Base-by-base conservation (phyloP, 2,113 vertebrate species). In the Actenoides hombroni region DNA sequence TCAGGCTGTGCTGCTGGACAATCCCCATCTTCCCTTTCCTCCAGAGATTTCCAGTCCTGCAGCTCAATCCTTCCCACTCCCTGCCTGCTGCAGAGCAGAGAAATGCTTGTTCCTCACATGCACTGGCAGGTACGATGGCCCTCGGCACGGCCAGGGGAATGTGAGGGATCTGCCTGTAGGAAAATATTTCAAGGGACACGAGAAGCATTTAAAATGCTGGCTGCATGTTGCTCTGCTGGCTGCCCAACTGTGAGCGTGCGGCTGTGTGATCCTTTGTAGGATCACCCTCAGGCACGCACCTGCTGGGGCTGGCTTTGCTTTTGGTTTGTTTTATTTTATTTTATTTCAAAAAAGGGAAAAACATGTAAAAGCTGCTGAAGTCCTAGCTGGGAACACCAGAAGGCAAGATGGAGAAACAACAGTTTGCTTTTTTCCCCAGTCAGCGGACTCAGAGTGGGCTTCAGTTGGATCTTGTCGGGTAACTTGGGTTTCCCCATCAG, bases 171-270 rank as follows among this genome's bases (percentile, higher is more conserved):
- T 4, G 12, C 39, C 46, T 67, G 57, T 10, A 48, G 81, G 53
- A 67, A 53, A 83, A 15, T 33, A 29, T 63, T 94, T 56, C 37
- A 29, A 57, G 42, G 31, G 39, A 49, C 12, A 6, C 0, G 0
- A 61, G 46, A 37, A 49, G 31, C 42, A 54, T 59, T 69, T 75
- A 46, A 71, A 67, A 35, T 7, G 5, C 59, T 49, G 71, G 18
- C 46, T 46, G 79, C 4, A 2, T 10, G 35, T 61, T 49, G 82
- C 63, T 39, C 49, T 37, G 63, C 49, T 37, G 63, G 42, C 63
- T 86, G 79, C 46, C 63, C 2, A 3, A 6, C 35, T 12, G 16
- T 11, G 44, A 51, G 35, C 0, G 0, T 35, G 29, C 9, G 2
- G 10, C 28, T 11, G 42, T 49, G 44, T 21, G 76, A 61, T n/a